These are phyloP conservation scores for Malurus splendens DNA, from an alignment of 2,797 vertebrate species.

Conservation along the genomic window DNA sequence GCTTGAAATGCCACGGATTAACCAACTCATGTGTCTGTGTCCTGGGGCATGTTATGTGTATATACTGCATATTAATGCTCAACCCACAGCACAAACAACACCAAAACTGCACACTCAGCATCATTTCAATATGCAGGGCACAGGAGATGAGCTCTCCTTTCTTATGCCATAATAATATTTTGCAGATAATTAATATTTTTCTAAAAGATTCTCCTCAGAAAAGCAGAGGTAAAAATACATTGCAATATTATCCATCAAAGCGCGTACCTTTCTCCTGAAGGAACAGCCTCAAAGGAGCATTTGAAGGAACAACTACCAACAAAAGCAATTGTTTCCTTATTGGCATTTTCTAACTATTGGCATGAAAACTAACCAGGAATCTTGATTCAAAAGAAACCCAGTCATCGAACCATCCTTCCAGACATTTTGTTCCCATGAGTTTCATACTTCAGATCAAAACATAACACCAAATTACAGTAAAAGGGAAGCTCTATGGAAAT, in stretches of 20 bases:
- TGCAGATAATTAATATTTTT: not conserved
- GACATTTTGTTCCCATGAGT: not conserved
- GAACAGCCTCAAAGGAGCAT: constrained; percentile 39
- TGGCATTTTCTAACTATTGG: not conserved
- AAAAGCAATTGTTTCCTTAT: constrained; percentile 60
- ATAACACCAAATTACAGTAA: not conserved
- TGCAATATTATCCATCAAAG: constrained; percentile 48
- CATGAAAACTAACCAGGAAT: not conserved
- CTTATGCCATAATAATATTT: not conserved
- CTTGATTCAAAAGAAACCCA: constrained; percentile 1
- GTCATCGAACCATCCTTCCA: not conserved
- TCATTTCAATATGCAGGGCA: not conserved
- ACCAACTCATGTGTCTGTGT: not conserved
- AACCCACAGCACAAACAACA: not conserved
- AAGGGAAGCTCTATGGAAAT: not conserved
- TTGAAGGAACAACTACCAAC: constrained; percentile 57
- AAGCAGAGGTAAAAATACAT: not conserved
- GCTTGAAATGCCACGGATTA: not conserved
- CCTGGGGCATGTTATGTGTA: not conserved
- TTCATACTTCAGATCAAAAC: not conserved
- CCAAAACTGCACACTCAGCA: not conserved
- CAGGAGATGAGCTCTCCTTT: not conserved
- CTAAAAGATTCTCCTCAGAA: not conserved
- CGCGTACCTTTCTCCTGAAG: constrained; percentile 44
- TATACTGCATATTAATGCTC: not conserved